A percentile compares a stretch with the other conserved stretches of the same genome.
These are phyloP conservation scores for Drosophila buzzatii DNA, from an alignment of 2,888 invertebrate genomes.

Conservation along the genomic window DNA sequence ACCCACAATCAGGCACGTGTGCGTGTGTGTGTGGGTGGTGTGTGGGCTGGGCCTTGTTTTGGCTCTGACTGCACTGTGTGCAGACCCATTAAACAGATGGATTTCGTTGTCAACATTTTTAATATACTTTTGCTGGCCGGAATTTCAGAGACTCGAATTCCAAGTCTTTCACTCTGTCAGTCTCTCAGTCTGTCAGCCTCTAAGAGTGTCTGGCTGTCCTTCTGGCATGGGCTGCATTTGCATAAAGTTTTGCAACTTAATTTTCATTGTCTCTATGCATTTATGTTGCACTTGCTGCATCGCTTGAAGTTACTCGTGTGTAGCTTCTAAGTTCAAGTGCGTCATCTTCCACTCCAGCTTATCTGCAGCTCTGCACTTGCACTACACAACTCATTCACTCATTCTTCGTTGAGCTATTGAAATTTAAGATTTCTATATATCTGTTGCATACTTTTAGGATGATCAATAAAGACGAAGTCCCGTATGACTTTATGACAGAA, in stretches of 20 bases:
- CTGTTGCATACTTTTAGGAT: slow-evolving; percentile 36
- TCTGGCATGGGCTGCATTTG: slow-evolving; percentile 48
- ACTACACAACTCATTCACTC: slow-evolving; percentile 12
- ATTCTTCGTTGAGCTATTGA: neutral
- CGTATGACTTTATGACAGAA: too few relatives aligned
- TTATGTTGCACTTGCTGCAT: slow-evolving; percentile 70
- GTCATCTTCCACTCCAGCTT: slow-evolving; percentile 42
- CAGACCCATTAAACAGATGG: slow-evolving; percentile 77
- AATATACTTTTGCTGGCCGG: slow-evolving; percentile 51
- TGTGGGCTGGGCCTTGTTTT: slow-evolving; percentile 37
- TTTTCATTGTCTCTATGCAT: slow-evolving; percentile 79
- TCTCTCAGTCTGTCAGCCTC: slow-evolving; percentile 1
- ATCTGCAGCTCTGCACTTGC: slow-evolving; percentile 25
- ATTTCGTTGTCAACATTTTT: slow-evolving; percentile 75
- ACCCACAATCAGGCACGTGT: slow-evolving; percentile 34
- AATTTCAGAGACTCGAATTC: slow-evolving; percentile 17
- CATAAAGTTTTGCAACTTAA: slow-evolving; percentile 71
- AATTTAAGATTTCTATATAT: neutral
- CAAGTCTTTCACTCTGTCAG: slow-evolving; percentile 14
- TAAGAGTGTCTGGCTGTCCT: slow-evolving; percentile 19
- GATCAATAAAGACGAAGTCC: neutral
- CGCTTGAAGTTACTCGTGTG: slow-evolving; percentile 52
- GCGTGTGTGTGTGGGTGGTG: slow-evolving; percentile 15
- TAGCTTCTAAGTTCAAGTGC: slow-evolving; percentile 61
- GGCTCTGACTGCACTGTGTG: slow-evolving; percentile 32